These are phyloP conservation scores for Serinus canaria DNA, from an alignment of 2,113 vertebrate genomes.

Conservation along the genomic window DNA sequence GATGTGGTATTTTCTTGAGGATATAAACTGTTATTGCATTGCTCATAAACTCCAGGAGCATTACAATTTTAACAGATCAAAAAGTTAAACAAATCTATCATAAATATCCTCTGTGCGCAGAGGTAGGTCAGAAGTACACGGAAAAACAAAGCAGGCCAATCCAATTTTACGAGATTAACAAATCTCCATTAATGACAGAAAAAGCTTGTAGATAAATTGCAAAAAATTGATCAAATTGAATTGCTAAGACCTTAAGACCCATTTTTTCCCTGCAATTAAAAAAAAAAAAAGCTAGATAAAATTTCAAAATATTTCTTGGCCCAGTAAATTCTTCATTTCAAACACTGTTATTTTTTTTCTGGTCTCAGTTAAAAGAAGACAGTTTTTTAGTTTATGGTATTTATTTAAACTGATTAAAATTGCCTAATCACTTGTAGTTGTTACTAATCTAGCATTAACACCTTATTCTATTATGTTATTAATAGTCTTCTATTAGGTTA, in stretches of 20 bases:
- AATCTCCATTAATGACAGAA: neutral
- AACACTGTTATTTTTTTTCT: neutral
- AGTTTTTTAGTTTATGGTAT: neutral
- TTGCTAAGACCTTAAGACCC: rapidly evolving
- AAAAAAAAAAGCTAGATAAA: neutral
- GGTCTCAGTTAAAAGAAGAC: neutral
- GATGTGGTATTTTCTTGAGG: neutral
- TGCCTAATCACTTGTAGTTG: neutral
- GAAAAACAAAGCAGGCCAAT: neutral
- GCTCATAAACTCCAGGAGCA: neutral
- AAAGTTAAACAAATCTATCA: neutral
- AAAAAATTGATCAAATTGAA: neutral
- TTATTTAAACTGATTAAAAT: neutral
- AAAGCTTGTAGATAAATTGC: neutral
- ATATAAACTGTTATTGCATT: neutral
- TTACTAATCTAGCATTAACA: neutral
- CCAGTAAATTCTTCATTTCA: neutral
- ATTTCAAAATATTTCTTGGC: neutral
- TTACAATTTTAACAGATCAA: neutral
- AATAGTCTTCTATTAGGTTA: neutral
- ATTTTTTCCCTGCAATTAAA: neutral
- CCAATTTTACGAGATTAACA: neutral
- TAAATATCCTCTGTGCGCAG: neutral
- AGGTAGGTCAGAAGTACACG: neutral
- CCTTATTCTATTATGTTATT: neutral